phyloP scores from a whole-genome alignment of 2,888 invertebrate species.

The Drosophila rubida region DNA sequence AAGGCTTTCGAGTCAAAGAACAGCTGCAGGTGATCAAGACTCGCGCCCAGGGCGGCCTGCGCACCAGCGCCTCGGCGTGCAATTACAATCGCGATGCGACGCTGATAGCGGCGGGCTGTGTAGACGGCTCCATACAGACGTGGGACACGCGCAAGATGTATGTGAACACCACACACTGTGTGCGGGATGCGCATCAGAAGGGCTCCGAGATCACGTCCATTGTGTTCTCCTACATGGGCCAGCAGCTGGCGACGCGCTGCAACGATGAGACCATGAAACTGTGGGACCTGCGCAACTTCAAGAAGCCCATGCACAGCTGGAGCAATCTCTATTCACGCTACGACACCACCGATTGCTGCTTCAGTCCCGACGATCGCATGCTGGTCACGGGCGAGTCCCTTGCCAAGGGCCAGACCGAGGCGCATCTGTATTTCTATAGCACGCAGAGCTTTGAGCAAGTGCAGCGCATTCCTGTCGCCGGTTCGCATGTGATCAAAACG shows the following conservation, averaged over 20 bases:
- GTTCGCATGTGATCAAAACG: slow-evolving; percentile 94
- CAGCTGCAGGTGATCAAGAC: slow-evolving; percentile 95
- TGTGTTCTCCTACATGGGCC: slow-evolving; percentile 94
- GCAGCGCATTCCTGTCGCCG: slow-evolving; percentile 90
- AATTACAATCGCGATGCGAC: slow-evolving; percentile 94
- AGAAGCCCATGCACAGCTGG: slow-evolving; percentile 90
- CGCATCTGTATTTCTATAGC: slow-evolving; percentile 92
- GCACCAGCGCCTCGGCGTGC: slow-evolving; percentile 93
- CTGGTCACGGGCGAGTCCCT: slow-evolving; percentile 95
- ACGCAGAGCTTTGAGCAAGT: slow-evolving; percentile 90
- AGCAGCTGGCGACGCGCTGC: slow-evolving; percentile 90
- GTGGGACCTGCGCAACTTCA: slow-evolving; percentile 96
- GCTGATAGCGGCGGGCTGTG: slow-evolving; percentile 95
- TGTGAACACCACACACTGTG: slow-evolving; percentile 92
- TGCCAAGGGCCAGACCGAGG: slow-evolving; percentile 88
- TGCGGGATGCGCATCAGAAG: slow-evolving; percentile 92
- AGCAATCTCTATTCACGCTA: slow-evolving; percentile 92
- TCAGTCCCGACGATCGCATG: slow-evolving; percentile 95
- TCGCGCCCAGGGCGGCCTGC: slow-evolving; percentile 93
- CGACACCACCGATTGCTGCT: slow-evolving; percentile 90
- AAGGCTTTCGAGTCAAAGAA: slow-evolving; percentile 90
- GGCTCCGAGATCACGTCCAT: slow-evolving; percentile 93
- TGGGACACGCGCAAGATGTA: slow-evolving; percentile 98
- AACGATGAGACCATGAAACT: slow-evolving; percentile 97
- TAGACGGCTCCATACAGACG: slow-evolving; percentile 94